These are phyloP conservation scores for Hexactinellida sp. DNA, from an alignment of 37 sponge, comb jelly and placozoan species.

Conservation along the genomic window DNA sequence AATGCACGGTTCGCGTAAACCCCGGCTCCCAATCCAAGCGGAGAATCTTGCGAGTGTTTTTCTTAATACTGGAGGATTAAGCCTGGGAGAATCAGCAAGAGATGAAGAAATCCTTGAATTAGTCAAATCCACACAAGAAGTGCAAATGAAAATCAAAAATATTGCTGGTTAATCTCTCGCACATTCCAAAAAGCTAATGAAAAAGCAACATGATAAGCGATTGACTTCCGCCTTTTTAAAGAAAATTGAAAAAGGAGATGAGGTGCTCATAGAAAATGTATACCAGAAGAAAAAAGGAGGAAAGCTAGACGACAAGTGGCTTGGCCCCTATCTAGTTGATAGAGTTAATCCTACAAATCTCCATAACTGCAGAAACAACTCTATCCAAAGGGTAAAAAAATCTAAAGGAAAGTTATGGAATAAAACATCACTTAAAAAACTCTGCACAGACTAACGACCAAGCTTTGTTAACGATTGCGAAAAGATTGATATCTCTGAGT, in stretches of 20 bases:
- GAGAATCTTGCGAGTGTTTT: background rate
- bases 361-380: background rate
- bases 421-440: background rate
- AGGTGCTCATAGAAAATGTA: background rate
- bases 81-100: background rate
- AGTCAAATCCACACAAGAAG: background rate
- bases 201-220: background rate
- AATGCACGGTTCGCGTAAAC: constrained; percentile 1
- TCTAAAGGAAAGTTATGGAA: background rate
- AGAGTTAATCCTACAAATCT: background rate
- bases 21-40: background rate
- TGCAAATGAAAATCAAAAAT: background rate
- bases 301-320: background rate
- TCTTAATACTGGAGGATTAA: background rate
- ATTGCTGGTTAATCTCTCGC: background rate
- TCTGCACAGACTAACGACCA: background rate
- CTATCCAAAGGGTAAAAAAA: background rate
- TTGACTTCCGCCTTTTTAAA: background rate
- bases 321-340: background rate
- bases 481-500: background rate
- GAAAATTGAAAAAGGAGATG: background rate
- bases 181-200: background rate
- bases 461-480: background rate
- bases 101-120: background rate
- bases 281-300: constrained; percentile 13